Conservation (phyloP, 2,113 vertebrate genomes). For the Chaenogobius annularis region DNA sequence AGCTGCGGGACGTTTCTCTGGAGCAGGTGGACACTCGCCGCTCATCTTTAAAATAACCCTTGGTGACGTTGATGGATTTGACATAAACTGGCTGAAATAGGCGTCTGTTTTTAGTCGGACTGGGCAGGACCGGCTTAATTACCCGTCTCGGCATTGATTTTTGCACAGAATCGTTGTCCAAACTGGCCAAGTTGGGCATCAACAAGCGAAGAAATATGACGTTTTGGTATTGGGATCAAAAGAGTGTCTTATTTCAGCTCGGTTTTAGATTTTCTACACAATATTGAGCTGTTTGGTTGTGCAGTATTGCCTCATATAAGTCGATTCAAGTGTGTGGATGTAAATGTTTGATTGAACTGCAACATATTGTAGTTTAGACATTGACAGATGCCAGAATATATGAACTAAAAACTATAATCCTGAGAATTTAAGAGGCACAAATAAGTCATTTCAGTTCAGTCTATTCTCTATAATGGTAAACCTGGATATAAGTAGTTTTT, state of each 20-base stretch:
- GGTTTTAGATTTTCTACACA: background rate
- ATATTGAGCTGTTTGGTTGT: background rate
- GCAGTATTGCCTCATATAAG: background rate
- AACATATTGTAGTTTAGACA: no score
- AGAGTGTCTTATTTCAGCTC: background rate
- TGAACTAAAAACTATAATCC: no score
- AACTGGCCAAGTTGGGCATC: background rate
- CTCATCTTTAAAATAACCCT: conserved; percentile 7
- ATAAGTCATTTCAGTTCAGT: no score
- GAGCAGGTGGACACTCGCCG: conserved; percentile 1
- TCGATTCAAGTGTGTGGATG: no score
- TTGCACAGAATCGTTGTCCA: background rate
- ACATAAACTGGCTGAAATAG: conserved; percentile 6
- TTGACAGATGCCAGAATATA: no score
- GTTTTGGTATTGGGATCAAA: background rate
- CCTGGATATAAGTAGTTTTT: no score
- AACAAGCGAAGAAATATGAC: background rate
- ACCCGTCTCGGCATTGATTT: background rate
- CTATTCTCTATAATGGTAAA: no score
- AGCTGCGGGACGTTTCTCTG: conserved; percentile 1
- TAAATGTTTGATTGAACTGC: no score
- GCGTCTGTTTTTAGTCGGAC: background rate
- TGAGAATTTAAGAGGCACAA: no score
- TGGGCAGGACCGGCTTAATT: background rate
- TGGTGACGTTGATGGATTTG: conserved; percentile 13